Base-by-base conservation (phyloP, 2,888 invertebrate genomes). In the Heterodera filipjevi region DNA sequence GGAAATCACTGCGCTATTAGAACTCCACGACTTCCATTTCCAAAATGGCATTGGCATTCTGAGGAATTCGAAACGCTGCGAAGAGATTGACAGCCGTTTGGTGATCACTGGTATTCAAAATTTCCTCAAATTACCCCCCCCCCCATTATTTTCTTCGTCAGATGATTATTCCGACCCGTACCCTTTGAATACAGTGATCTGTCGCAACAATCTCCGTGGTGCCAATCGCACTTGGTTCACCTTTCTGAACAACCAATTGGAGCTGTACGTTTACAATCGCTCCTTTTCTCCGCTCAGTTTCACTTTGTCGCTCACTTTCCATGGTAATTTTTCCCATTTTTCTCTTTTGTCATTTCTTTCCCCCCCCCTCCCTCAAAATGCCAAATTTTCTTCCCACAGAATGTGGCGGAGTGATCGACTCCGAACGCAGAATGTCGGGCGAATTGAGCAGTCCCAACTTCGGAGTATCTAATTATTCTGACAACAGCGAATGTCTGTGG, bases 401-500 rank as follows among this genome's bases (percentile, higher is more conserved):
- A 32, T 79, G 80, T 66, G 80, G 80, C 19, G 80, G 80, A 46
- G n/a, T 79, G 66, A 64, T 79, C 39, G 71, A 32, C 44, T 16
- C 66, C 30, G 27, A 33, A 5, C 32, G 44, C 30, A 78, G 73
- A 14, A 73, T 79, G 73, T 81, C 82, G 35, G 87, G 86, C 66
- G 72, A 78, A 14, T 81, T 86, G 10, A 80, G 78, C 8, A 82
- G 82, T 46, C 83, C 84, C 35, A 82, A 83, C 66, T 85, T 81
- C 68, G 82, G 76, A 5, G 79, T 79, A 12, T 72, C 64, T 8
- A 79, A 78, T 44, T 88, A 88, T 80, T 72, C 82, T n/a, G 77
- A 84, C 49, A 82, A 85, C 76, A 80, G 82, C 16, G 72, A 84
- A 32, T 88, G 88, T 71, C 39, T 84, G 71, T 88, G 88, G 88